Percentiles rank a stretch among this genome's conserved stretches.
Evolutionary conservation across 2,888 invertebrate genomes (phyloP).

Genomic region (Apoderus coryli): DNA sequence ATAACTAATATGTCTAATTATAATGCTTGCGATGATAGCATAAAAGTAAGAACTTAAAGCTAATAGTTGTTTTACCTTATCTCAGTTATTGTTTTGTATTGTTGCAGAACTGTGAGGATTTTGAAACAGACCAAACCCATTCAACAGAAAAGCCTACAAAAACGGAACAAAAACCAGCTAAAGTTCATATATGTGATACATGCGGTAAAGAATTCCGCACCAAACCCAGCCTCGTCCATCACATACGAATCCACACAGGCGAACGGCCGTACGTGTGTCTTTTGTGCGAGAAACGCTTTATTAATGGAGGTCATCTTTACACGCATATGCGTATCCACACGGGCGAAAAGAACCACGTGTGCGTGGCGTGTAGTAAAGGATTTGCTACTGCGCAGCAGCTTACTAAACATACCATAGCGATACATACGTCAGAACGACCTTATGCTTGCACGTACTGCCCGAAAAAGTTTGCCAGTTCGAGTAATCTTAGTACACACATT

Average conservation of each 20-base stretch:
- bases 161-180: constrained; percentile 19
- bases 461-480: constrained; percentile 32
- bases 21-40: too few relatives aligned
- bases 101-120: not conserved
- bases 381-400: constrained; percentile 33
- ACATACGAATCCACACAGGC: constrained; percentile 32
- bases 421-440: constrained; percentile 32
- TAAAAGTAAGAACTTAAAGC: too few relatives aligned
- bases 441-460: constrained; percentile 32
- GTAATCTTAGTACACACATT: constrained; percentile 31
- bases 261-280: constrained; percentile 33
- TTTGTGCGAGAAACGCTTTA: constrained; percentile 31
- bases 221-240: constrained; percentile 32
- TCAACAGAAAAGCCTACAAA: constrained; percentile 11
- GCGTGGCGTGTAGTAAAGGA: constrained; percentile 31
- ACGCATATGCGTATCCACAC: constrained; percentile 34
- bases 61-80: too few relatives aligned
- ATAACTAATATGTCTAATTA: too few relatives aligned
- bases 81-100: too few relatives aligned
- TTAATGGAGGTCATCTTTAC: constrained; percentile 32
- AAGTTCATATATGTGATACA: constrained; percentile 31
- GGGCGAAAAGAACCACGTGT: constrained; percentile 33
- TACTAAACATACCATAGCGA: constrained; percentile 32
- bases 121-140: not conserved
- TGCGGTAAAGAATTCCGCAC: constrained; percentile 32